Evolutionary conservation across 2,797 vertebrate species (phyloP).

Genomic region (Enteromius radiatus): DNA sequence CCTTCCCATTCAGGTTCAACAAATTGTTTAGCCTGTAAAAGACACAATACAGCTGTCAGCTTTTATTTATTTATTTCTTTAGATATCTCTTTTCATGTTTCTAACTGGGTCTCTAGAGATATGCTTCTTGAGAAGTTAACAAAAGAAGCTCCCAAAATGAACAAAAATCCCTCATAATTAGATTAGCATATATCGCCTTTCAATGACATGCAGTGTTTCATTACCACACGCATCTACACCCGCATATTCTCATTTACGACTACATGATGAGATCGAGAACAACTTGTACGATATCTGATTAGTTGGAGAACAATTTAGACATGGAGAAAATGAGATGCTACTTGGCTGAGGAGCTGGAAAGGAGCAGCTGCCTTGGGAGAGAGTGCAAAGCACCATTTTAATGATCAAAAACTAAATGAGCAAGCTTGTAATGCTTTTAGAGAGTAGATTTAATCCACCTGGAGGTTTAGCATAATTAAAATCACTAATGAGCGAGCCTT

Average conservation of each 20-base stretch:
- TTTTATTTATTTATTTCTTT: not conserved
- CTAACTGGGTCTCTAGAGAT: not conserved
- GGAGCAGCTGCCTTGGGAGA: conserved; percentile 35
- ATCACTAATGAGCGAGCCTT: conserved; percentile 37
- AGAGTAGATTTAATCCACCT: conserved; percentile 45
- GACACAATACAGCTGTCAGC: conserved; percentile 35
- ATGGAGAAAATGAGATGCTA: conserved; percentile 35
- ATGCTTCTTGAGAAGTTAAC: not conserved
- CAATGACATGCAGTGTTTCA: conserved; percentile 33
- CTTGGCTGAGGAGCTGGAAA: conserved; percentile 29
- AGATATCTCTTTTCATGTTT: conserved; percentile 7
- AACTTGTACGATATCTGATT: conserved; percentile 34
- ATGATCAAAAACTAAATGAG: conserved; percentile 50
- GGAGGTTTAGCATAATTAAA: conserved; percentile 46
- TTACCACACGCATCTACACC: conserved; percentile 12
- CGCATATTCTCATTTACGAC: conserved; percentile 28
- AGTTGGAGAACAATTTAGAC: conserved; percentile 29
- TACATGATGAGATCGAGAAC: conserved; percentile 7
- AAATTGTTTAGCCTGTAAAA: conserved; percentile 11
- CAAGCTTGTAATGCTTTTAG: conserved; percentile 44
- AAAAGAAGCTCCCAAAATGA: conserved; percentile 14
- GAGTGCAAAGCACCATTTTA: conserved; percentile 38
- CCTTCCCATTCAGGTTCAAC: conserved; percentile 10
- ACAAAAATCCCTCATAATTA: conserved; percentile 1
- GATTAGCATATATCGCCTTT: conserved; percentile 29